A percentile compares a stretch with the other conserved stretches of the same genome.
These are phyloP conservation scores for Nothoprocta pentlandii DNA, from an alignment of 2,113 vertebrate genomes.

Conservation along the genomic window DNA sequence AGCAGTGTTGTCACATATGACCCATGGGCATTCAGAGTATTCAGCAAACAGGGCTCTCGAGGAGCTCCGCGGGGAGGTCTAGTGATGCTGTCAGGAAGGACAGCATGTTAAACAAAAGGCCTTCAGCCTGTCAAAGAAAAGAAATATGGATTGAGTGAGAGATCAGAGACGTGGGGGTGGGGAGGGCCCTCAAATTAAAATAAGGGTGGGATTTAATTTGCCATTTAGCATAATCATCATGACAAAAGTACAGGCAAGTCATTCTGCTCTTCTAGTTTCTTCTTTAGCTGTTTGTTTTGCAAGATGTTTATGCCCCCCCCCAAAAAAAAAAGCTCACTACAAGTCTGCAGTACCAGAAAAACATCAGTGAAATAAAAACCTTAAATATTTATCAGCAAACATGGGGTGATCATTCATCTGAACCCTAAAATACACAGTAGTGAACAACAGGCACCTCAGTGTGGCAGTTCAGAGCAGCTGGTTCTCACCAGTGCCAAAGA, in stretches of 20 bases:
- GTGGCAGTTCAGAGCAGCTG: background rate
- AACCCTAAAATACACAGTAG: background rate
- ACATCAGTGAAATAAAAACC: background rate
- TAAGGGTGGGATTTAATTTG: background rate
- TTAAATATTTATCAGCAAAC: background rate
- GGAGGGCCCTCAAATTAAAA: background rate
- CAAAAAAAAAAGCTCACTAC: background rate
- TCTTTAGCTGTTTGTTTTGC: background rate
- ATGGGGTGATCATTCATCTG: background rate
- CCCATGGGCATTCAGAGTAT: background rate
- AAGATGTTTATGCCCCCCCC: background rate
- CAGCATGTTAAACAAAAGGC: background rate
- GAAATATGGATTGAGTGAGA: background rate
- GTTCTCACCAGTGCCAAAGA: background rate
- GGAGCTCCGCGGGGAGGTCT: background rate
- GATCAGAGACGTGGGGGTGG: background rate
- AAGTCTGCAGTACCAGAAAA: background rate
- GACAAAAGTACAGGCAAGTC: background rate
- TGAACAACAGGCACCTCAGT: background rate
- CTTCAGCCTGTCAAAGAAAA: background rate
- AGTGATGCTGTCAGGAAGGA: background rate
- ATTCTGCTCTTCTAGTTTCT: background rate
- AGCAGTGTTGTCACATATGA: background rate
- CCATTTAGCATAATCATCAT: background rate
- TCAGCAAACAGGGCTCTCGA: background rate